Evolutionary conservation across 2,888 invertebrate genomes (phyloP).

Genomic region (Corythucha ciliata): DNA sequence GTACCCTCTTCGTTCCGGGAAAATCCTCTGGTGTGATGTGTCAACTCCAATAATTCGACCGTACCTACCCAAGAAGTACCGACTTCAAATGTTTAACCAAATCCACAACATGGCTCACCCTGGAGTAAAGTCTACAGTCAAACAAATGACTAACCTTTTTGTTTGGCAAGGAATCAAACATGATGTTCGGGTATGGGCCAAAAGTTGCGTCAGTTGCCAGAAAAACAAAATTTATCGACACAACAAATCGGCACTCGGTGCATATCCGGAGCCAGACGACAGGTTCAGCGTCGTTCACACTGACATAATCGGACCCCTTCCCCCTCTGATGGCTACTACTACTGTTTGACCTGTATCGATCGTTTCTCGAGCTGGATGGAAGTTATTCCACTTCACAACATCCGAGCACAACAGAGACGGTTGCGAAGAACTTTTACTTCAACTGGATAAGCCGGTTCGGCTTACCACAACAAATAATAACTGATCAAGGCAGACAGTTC

Average conservation of each 20-base stretch:
- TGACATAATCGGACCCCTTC: constrained; percentile 42
- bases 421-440: constrained; percentile 38
- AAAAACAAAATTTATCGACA: constrained; percentile 37
- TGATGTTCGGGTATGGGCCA: constrained; percentile 33
- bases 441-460: constrained; percentile 43
- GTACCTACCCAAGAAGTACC: constrained; percentile 1
- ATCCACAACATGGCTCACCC: constrained; percentile 2
- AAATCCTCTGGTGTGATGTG: constrained; percentile 15
- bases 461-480: constrained; percentile 38
- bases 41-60: constrained; percentile 11
- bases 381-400: constrained; percentile 38
- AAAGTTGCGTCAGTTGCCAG: constrained; percentile 38
- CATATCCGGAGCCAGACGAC: constrained; percentile 32
- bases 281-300: constrained; percentile 42
- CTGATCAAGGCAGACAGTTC: constrained; percentile 41
- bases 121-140: constrained; percentile 14
- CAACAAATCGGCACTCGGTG: constrained; percentile 29
- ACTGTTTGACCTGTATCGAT: constrained; percentile 40
- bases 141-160: constrained; percentile 5
- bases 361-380: constrained; percentile 41
- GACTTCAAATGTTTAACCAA: too few species aligned
- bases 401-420: constrained; percentile 40
- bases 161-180: constrained; percentile 10
- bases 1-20: background rate
- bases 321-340: constrained; percentile 37